Base-by-base conservation (phyloP, 35 echinoderm and acorn worm species). In the Lytechinus pictus region DNA sequence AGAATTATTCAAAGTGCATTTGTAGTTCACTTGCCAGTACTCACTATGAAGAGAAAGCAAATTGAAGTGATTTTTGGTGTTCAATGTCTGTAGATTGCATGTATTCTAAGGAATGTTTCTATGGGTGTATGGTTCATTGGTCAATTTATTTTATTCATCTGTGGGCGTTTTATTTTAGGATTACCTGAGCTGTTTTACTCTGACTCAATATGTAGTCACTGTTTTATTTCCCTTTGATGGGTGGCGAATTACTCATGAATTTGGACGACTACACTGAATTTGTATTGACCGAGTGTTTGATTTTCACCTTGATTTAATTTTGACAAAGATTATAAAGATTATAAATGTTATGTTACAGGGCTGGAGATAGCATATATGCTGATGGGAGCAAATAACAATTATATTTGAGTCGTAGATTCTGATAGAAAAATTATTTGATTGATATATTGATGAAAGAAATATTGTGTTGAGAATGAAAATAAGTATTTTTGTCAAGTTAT, bases 161-260 rank as follows among this genome's bases (percentile, higher is more conserved):
- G 66, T 79, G 66, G 16, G 66, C 21, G 66, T 79, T 79, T 79
- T 19, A 79, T 44, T 44, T 44, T 79, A 79, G 66, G 66, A 79
- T 79, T 79, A 19, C 66, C 16, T 7, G 19, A 16, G 19, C 19
- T 79, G 66, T 24, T 79, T 79, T 3, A n/a, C n/a, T 79, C 16
- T 79, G 66, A 79, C 66, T 79, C 66, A 79, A 24, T 79, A 79
- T 79, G n/a, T 79, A 79, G 66, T 79, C 66, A 79, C 21, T 79
- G 66, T 79, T 79, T 79, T 79, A 4, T 24, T 24, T 44, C 33
- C 33, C 33, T 44, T 24, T 24, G 4, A 24, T n/a, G 8, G 19
- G 16, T 24, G n/a, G 21, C 6, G 1, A 79, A 79, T 79, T 79
- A 79, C 66, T 79, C 66, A 79, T 79, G 66, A 79, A 79, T 79